Base-by-base conservation (phyloP, 2,888 invertebrate genomes). In the Auanema freiburgensis region DNA sequence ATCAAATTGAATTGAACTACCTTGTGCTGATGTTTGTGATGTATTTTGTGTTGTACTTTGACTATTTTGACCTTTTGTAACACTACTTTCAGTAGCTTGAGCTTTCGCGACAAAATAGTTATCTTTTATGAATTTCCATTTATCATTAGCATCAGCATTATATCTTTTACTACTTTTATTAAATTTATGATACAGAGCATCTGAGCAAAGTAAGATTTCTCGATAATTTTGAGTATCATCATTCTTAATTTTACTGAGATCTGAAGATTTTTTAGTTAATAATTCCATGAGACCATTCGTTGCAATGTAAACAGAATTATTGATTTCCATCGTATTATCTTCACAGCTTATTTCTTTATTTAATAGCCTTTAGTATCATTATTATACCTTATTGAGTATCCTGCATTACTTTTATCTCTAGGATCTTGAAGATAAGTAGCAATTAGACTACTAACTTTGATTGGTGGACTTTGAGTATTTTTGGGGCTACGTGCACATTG, bases 71-170 rank as follows among this genome's bases (percentile, higher is more conserved):
- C 10, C 14, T 57, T 57, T 12, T 51, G 40, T 54, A n/a, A 41
- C 14, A 51, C 57, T 52, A 64, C 25, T 51, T 63, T 33, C 61
- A 53, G 12, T 43, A 59, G 52, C 12, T 66, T 52, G 21, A 55
- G 42, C 46, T 46, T 67, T 67, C 12, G 65, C 12, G 12, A 43
- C 57, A 62, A 71, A 71, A 56, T 67, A 67, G 41, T 72, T 67
- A 40, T 33, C 58, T 54, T 72, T 72, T 16, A 72, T 73, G 58
- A 69, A 73, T 55, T 66, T 73, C 69, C 71, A 72, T 60, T 73
- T 72, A 65, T 72, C 69, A 69, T 69, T 73, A 42, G 71, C 33
- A 72, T 73, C 73, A 53, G 71, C 44, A 72, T 73, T 73, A 61
- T 69, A 73, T 61, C 65, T 66, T 65, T 69, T 73, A 49, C 40